These are phyloP conservation scores for Neopelma chrysocephalum DNA, from an alignment of 2,797 vertebrate species.

Conservation along the genomic window DNA sequence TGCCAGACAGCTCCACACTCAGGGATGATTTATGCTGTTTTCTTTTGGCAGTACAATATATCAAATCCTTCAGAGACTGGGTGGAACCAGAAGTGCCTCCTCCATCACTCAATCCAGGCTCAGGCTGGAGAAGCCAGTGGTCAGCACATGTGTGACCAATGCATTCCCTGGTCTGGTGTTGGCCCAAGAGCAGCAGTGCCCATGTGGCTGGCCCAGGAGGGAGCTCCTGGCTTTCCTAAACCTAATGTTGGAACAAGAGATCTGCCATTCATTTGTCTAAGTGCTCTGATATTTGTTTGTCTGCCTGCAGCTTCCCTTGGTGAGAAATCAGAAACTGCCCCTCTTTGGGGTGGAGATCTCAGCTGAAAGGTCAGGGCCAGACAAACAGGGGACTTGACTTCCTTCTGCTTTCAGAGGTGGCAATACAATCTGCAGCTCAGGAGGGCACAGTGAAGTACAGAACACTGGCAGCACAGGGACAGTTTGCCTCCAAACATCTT, in stretches of 20 bases:
- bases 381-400: fast-evolving
- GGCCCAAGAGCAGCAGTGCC: not conserved
- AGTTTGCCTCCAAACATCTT: not conserved
- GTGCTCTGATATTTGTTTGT: not conserved
- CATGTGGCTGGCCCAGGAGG: not conserved
- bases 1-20: not conserved
- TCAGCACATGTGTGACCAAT: not conserved
- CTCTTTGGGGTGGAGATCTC: not conserved
- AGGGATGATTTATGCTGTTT: slow-evolving; percentile 42
- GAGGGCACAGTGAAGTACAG: not conserved
- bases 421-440: not conserved
- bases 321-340: not conserved
- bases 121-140: not conserved
- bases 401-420: not conserved
- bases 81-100: slow-evolving; percentile 46
- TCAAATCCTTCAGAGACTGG: slow-evolving; percentile 50
- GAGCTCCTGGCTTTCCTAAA: not conserved
- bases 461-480: not conserved
- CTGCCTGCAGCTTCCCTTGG: not conserved
- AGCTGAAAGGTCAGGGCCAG: not conserved
- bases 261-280: not conserved
- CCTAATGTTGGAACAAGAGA: not conserved
- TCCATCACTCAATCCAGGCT: not conserved
- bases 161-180: fast-evolving
- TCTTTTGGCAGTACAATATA: slow-evolving; percentile 42